Percentiles rank a stretch among this genome's conserved stretches.
Evolutionary conservation across 1,140 invertebrate genomes (phyloP).

Genomic region (Rhopalosiphum maidis): DNA sequence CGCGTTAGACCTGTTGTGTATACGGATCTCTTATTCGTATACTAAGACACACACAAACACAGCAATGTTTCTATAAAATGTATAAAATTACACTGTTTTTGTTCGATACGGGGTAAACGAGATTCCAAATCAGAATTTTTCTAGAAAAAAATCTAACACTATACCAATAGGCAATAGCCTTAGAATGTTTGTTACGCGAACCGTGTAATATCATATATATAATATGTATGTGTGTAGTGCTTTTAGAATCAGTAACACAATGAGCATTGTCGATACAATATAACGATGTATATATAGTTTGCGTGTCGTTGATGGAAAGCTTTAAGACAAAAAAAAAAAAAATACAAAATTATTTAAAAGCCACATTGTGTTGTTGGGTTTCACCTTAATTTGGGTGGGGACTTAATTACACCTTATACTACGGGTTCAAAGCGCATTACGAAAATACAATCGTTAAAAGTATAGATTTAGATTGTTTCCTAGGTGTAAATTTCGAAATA

Average conservation of each 20-base stretch:
- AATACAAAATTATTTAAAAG: constrained; percentile 19
- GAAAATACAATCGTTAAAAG: not conserved
- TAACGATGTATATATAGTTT: not conserved
- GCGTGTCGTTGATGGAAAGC: not conserved
- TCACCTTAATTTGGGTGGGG: constrained; percentile 29
- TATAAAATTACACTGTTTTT: not conserved
- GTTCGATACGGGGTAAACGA: constrained; percentile 1
- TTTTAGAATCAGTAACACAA: not conserved
- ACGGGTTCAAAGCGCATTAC: not conserved
- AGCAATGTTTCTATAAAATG: not conserved
- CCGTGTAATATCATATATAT: not conserved
- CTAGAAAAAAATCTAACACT: constrained; percentile 3
- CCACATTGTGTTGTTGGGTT: not conserved
- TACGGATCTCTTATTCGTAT: not conserved
- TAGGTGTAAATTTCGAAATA: not conserved
- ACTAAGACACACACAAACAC: not conserved
- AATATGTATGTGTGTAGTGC: not conserved
- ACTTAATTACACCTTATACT: constrained; percentile 15
- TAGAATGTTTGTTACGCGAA: not conserved
- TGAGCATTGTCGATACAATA: constrained; percentile 3
- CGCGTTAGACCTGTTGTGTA: not conserved
- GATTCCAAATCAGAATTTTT: constrained; percentile 24
- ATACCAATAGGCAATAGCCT: not conserved
- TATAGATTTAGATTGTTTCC: constrained; percentile 17
- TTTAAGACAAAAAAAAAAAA: constrained; percentile 7